Conservation (phyloP, 2,888 invertebrate species). For the Abscondita cerata region DNA sequence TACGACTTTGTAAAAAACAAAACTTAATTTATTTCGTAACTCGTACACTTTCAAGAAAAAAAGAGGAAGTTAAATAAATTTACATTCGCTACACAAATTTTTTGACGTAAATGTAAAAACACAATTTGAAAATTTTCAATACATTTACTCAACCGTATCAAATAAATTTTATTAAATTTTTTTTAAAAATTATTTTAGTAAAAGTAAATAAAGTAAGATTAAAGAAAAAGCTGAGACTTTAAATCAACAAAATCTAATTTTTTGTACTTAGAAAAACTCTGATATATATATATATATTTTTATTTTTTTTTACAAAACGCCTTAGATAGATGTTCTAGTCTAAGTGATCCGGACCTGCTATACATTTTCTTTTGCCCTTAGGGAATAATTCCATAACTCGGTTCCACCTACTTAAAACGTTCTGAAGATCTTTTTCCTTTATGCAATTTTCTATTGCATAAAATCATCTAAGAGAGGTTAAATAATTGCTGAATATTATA, state of each 20-base stretch:
- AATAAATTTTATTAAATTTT: background rate
- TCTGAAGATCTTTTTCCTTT: conserved; percentile 15
- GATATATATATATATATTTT: conserved; percentile 24
- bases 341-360: conserved; percentile 54
- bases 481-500: no score
- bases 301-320: conserved; percentile 51
- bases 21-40: no score
- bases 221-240: conserved; percentile 4
- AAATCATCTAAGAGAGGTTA: no score
- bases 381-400: conserved; percentile 47
- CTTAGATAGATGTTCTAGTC: conserved; percentile 52
- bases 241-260: conserved; percentile 23
- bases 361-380: conserved; percentile 47
- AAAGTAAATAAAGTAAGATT: no score
- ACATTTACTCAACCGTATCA: no score
- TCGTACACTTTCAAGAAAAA: no score
- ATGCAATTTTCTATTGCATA: background rate
- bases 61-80: no score
- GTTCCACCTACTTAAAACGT: conserved; percentile 40
- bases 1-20: no score
- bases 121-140: no score
- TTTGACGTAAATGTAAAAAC: no score
- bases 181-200: background rate
- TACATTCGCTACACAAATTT: no score
- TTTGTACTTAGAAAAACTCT: conserved; percentile 21